Conservation (phyloP, 2,888 invertebrate species). For the Dryobotodes eremita region DNA sequence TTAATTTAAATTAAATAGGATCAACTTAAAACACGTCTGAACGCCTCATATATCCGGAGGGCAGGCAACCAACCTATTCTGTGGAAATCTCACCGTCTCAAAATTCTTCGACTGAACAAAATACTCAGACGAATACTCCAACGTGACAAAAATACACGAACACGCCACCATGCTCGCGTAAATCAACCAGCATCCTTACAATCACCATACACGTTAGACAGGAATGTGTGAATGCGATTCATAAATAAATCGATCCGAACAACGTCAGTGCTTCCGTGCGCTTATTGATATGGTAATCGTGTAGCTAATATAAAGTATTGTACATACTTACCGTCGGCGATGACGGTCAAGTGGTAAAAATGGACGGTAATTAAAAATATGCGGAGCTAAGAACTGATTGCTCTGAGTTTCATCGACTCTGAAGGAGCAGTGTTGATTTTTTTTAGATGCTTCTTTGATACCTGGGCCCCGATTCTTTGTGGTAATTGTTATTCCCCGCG, state of each 20-base stretch:
- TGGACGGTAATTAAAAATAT: constrained; percentile 43
- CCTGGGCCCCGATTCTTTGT: no score
- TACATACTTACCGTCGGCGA: constrained; percentile 39
- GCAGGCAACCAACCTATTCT: no score
- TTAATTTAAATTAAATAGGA: no score
- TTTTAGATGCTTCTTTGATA: no score
- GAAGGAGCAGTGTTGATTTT: no score
- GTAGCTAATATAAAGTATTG: constrained; percentile 59
- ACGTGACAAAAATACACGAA: neutral
- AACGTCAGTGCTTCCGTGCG: constrained; percentile 70
- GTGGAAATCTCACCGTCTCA: no score
- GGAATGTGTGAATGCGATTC: constrained; percentile 74
- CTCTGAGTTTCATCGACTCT: no score
- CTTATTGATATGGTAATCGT: constrained; percentile 72
- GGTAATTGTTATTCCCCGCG: no score
- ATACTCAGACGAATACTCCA: neutral
- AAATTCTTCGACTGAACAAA: neutral
- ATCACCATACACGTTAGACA: constrained; percentile 66
- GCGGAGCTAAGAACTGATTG: neutral
- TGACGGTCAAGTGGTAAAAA: constrained; percentile 31
- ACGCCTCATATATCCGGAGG: no score
- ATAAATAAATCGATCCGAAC: constrained; percentile 73
- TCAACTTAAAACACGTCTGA: no score
- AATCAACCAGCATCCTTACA: constrained; percentile 42
- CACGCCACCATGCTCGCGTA: constrained; percentile 31